These are phyloP conservation scores for Mastomys natalensis DNA, from an alignment of 2,113 vertebrate species.

Conservation along the genomic window DNA sequence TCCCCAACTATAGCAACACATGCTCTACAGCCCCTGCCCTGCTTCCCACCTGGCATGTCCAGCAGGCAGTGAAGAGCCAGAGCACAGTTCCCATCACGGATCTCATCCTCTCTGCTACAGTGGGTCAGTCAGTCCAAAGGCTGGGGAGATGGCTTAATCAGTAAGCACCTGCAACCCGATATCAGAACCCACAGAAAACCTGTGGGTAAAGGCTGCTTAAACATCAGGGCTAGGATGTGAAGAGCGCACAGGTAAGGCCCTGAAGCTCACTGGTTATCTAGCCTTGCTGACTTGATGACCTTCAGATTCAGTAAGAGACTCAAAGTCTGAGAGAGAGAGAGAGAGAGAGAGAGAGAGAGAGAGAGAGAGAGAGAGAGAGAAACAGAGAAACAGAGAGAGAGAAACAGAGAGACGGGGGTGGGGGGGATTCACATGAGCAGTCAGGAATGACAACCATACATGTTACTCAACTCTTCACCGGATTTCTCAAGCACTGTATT, in stretches of 20 bases:
- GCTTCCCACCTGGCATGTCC: neutral
- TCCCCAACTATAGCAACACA: neutral
- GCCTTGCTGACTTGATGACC: neutral
- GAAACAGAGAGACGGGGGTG: no score
- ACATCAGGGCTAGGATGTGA: neutral
- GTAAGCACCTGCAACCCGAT: no score
- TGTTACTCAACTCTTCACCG: neutral
- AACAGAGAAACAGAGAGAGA: no score
- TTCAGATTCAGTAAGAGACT: neutral
- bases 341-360: accelerated
- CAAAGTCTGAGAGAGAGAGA: neutral
- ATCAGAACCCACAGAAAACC: neutral
- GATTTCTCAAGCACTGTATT: neutral
- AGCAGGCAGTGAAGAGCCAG: neutral
- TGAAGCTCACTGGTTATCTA: neutral
- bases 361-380: neutral
- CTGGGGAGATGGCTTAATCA: neutral
- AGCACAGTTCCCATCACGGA: accelerated
- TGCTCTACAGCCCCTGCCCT: neutral
- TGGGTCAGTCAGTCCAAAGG: neutral
- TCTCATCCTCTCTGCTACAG: neutral
- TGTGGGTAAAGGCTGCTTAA: neutral
- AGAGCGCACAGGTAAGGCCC: neutral
- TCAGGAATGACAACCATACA: neutral
- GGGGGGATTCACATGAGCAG: neutral